Evolutionary conservation across 2,113 vertebrate genomes (phyloP).

Genomic region (Amazona vittata): DNA sequence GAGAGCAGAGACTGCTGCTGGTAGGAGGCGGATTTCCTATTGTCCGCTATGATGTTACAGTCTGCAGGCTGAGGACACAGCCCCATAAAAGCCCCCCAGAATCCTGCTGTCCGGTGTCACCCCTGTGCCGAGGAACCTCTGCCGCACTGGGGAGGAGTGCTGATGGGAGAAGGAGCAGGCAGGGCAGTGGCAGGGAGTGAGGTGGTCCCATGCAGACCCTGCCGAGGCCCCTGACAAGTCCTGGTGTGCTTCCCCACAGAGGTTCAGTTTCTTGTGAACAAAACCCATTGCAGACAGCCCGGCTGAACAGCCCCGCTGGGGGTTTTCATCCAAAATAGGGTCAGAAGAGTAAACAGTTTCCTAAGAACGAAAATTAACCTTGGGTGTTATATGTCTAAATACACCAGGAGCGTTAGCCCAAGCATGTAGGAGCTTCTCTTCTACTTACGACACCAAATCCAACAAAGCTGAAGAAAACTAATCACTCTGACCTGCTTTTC

Average conservation of each 20-base stretch:
- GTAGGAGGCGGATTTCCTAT: neutral
- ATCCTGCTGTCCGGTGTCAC: neutral
- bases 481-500: constrained; percentile 10
- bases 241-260: neutral
- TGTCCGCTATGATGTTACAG: rapidly evolving
- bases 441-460: neutral
- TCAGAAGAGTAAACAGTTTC: neutral
- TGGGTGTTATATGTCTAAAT: neutral
- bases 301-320: rapidly evolving
- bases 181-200: rapidly evolving
- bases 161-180: neutral
- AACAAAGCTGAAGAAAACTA: neutral
- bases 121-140: neutral
- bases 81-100: rapidly evolving
- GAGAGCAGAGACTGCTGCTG: neutral
- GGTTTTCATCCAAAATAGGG: neutral
- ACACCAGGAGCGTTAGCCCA: neutral
- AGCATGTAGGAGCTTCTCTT: neutral
- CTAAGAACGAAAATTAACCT: neutral
- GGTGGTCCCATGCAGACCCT: neutral
- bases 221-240: neutral
- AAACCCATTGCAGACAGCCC: neutral
- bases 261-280: neutral
- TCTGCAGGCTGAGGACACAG: neutral
- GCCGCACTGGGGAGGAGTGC: neutral